Evolutionary conservation across 2,113 vertebrate genomes (phyloP), one percentile per base, ranked within the genome.

Genomic region (Grus americana): DNA sequence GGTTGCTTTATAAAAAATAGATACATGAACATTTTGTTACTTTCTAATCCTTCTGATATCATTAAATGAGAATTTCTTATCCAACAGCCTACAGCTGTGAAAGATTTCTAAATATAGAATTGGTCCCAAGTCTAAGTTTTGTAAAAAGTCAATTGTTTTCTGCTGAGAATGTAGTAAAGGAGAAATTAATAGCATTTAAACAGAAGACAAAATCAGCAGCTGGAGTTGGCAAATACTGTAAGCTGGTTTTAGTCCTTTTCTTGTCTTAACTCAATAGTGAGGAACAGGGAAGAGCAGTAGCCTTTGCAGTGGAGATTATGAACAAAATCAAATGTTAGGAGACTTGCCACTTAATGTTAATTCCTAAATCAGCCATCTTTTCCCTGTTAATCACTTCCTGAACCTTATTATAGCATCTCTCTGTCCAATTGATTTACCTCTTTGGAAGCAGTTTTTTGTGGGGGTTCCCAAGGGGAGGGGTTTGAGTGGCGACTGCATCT

Each of bases 141-240:
- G 4, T 74, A 46, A 42, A 46, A 42, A 67, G 36, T 76, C 3
- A 5, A 55, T 74, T 86, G n/a, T 80, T 90, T 95, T 90, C 55
- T 83, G 63, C 59, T 79, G 50, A 78, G 75, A 88, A 70, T 67
- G 24, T 82, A 66, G 58, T 78, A 88, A 74, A 83, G 50, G 24
- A 78, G 32, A 86, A 90, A 83, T 68, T 27, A 92, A 86, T 59
- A 79, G 18, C 55, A 75, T 90, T 94, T 95, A 94, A 92, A 76
- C 7, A 63, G 71, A 85, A 78, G 55, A 90, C 79, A 96, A 90
- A 92, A 57, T 23, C 72, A 90, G 50, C 55, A 92, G 62, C 63
- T n/a, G 24, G 61, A 88, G 21, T 36, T 73, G 72, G 79, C 79
- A 93, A 92, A 94, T 92, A 84, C 12, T 78, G 42, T 80, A 88